Base-by-base conservation (phyloP, 2,888 invertebrate genomes). In the Euplagia quadripunctaria region DNA sequence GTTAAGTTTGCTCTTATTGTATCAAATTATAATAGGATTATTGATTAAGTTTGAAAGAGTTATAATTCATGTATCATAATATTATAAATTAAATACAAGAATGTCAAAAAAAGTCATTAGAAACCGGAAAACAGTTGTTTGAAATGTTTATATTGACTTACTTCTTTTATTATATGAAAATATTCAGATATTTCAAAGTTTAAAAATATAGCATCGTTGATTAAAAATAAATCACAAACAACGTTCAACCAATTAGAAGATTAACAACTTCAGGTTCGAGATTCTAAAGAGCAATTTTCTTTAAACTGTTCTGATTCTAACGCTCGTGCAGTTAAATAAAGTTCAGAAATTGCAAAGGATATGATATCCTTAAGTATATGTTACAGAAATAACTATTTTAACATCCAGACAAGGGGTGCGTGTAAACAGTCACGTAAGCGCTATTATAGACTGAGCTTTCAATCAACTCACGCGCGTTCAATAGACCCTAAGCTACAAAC, bases 341-440 rank as follows among this genome's bases (percentile, higher is more conserved):
- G 79, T 74, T 76, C 79, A 80, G 86, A 89, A 81, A 86, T 87
- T 82, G 88, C 88, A 85, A 87, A 89, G 11, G 88, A 87, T n/a
- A n/a, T n/a, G n/a, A n/a, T n/a, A n/a, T n/a, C n/a, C n/a, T 31
- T 58, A 58, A 11, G n/a, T 55, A 58, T 12, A 58, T 58, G 58
- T 20, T 20, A 20, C 3, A 58, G 14, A 31, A 61, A 58, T 20
- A 86, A 87, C 87, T 87, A 86, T 88, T 90, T 87, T 89, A 90
- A 91, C 89, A 88, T 85, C 86, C 85, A 91, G 92, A 92, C 92
- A 89, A 92, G 89, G 90, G 83, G 88, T 89, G 85, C 79, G 85
- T 83, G 88, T 91, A 92, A 92, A 89, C 89, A 91, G 92, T 92
- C 93, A 93, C 93, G 92, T 93, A 92, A 89, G 83, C 82, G 85